Conservation (phyloP, 2,888 invertebrate species). For the Fragum sueziense region DNA sequence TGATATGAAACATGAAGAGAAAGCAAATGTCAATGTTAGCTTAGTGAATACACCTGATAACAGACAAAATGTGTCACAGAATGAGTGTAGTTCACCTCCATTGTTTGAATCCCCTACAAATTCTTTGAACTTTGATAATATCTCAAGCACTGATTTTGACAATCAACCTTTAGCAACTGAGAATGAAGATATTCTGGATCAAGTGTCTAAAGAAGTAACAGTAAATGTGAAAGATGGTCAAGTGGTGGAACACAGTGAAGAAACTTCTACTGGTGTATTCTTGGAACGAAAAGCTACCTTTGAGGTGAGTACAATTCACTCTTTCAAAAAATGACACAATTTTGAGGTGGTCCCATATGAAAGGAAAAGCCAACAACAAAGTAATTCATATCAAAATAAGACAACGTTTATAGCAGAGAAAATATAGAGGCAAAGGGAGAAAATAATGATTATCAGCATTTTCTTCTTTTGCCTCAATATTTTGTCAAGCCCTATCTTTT, state of each 20-base stretch:
- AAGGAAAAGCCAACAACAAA: too few species aligned
- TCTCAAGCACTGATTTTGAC: neutral
- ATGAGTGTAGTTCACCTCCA: constrained; percentile 32
- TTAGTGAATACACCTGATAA: neutral
- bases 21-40: neutral
- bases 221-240: too few species aligned
- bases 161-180: neutral
- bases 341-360: too few species aligned
- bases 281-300: neutral
- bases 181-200: neutral
- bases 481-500: too few species aligned
- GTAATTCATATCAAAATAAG: too few species aligned
- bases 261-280: neutral
- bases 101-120: constrained; percentile 49
- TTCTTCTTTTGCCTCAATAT: too few species aligned
- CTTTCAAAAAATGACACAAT: too few species aligned
- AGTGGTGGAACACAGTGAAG: too few species aligned
- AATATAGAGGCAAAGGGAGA: too few species aligned
- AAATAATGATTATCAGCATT: too few species aligned
- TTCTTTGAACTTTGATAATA: neutral
- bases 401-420: too few species aligned
- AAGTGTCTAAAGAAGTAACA: neutral
- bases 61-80: neutral
- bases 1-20: neutral
- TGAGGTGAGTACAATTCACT: too few species aligned